Evolutionary conservation across 2,113 vertebrate species (phyloP).

Genomic region (Rhinolophus sinicus): DNA sequence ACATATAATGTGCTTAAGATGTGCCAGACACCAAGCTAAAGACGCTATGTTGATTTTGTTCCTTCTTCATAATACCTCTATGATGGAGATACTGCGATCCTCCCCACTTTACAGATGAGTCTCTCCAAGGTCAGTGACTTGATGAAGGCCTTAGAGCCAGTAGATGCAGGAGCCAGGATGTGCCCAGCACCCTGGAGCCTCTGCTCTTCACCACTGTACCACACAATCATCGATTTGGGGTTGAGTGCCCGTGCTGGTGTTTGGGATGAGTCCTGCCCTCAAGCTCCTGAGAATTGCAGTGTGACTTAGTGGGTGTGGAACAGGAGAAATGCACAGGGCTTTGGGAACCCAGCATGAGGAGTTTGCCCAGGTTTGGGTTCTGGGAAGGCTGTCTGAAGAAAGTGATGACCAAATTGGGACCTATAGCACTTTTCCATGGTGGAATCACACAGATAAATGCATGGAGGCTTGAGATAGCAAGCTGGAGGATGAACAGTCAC

Average conservation of each 20-base stretch:
- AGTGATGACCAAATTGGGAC: neutral
- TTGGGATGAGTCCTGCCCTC: neutral
- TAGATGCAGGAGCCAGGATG: neutral
- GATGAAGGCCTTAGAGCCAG: neutral
- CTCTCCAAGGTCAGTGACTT: neutral
- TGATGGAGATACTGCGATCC: neutral
- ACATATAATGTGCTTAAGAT: neutral
- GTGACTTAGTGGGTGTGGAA: neutral
- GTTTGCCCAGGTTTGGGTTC: neutral
- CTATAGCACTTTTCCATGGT: neutral
- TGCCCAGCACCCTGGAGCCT: neutral
- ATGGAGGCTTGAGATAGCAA: neutral
- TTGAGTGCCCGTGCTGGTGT: neutral
- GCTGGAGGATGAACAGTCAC: neutral
- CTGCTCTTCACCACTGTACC: accelerated
- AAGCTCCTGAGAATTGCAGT: neutral
- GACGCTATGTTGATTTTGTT: neutral
- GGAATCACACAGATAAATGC: neutral
- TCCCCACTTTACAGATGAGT: neutral
- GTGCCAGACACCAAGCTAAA: neutral
- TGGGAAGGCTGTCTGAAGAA: neutral
- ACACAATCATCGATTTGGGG: neutral
- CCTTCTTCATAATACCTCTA: neutral
- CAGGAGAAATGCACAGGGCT: neutral
- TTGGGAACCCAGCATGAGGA: neutral